These are phyloP conservation scores for Scomber colias DNA, from an alignment of 2,113 vertebrate genomes.

Conservation along the genomic window DNA sequence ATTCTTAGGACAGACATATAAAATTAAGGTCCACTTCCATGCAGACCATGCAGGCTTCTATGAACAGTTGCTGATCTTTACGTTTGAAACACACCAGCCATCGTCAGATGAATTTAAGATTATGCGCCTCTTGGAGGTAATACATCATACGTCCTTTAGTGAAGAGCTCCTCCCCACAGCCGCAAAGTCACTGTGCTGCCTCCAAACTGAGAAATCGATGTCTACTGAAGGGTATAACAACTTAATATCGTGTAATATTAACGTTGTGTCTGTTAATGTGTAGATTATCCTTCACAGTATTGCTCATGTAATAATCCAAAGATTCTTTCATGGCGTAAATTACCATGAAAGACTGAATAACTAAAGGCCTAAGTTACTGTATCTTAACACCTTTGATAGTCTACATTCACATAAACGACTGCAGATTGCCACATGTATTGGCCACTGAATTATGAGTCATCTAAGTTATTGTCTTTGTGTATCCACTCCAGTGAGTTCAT, in stretches of 20 bases:
- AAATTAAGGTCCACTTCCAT: conserved; percentile 21
- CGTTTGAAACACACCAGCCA: background rate
- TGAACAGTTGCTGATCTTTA: conserved; percentile 38
- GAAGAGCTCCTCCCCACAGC: background rate
- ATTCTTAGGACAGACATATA: conserved; percentile 12
- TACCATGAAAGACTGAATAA: too few species aligned
- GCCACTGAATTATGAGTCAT: too few species aligned
- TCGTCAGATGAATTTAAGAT: conserved; percentile 10
- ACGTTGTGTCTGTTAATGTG: too few species aligned
- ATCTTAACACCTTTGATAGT: too few species aligned
- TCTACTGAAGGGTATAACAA: background rate
- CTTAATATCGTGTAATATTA: background rate
- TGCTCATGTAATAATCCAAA: too few species aligned
- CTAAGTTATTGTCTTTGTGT: background rate
- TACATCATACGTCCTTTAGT: background rate
- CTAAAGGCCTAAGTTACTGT: too few species aligned
- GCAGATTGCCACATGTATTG: too few species aligned
- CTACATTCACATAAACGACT: too few species aligned
- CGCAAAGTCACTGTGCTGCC: background rate
- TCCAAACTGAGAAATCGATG: fast-evolving
- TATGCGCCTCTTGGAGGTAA: conserved; percentile 38
- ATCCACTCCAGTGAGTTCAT: background rate
- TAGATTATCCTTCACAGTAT: too few species aligned
- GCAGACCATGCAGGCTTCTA: conserved; percentile 24
- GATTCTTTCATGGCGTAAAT: too few species aligned